Evolutionary conservation across 2,888 invertebrate species (phyloP).

Genomic region (Copidosoma aretas): DNA sequence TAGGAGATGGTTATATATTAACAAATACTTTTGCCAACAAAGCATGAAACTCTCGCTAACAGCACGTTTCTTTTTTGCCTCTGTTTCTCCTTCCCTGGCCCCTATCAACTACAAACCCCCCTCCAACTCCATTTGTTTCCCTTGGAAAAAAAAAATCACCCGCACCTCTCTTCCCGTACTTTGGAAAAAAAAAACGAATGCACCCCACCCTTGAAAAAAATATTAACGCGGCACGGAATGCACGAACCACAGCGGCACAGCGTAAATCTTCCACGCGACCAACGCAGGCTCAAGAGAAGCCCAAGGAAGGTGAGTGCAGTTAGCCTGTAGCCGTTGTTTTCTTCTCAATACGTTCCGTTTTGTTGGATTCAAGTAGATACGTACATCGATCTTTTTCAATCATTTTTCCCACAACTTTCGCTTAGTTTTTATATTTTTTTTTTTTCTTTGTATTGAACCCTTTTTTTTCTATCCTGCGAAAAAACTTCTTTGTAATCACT

Average conservation of each 20-base stretch:
- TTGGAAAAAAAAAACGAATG: slow-evolving; percentile 6
- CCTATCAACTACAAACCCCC: slow-evolving; percentile 22
- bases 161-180: background rate
- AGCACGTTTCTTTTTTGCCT: slow-evolving; percentile 60
- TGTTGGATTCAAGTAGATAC: slow-evolving; percentile 19
- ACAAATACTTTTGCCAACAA: slow-evolving; percentile 37
- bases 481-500: no score
- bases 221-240: slow-evolving; percentile 61
- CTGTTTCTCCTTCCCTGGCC: slow-evolving; percentile 37
- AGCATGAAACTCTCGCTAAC: slow-evolving; percentile 59
- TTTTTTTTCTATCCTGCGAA: no score
- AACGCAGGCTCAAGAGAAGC: slow-evolving; percentile 59
- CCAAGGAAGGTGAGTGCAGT: slow-evolving; percentile 62
- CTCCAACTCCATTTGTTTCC: slow-evolving; percentile 39
- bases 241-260: slow-evolving; percentile 60
- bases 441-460: background rate
- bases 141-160: slow-evolving; percentile 20
- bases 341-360: no score
- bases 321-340: slow-evolving; percentile 44
- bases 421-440: background rate
- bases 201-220: slow-evolving; percentile 25
- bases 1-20: slow-evolving; percentile 33
- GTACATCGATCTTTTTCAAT: slow-evolving; percentile 9
- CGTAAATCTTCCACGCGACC: slow-evolving; percentile 61
- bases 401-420: background rate